Conservation (phyloP, 2,888 invertebrate species). For the Encarsia formosa region DNA sequence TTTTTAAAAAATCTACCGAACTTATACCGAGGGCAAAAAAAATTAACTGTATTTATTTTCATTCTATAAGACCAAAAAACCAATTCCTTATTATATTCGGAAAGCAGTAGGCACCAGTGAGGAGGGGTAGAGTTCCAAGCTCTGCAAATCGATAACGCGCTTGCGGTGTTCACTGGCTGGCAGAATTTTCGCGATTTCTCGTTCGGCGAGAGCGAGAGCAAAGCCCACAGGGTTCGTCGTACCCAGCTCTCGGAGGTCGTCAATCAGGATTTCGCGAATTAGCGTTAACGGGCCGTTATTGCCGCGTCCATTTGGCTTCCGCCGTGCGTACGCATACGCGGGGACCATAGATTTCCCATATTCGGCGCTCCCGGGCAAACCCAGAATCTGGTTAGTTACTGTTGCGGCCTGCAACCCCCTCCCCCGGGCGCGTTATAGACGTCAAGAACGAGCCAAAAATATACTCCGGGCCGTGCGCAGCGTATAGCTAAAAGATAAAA, state of each 20-base stretch:
- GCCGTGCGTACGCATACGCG: constrained; percentile 49
- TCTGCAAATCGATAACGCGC: constrained; percentile 15
- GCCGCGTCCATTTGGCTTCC: constrained; percentile 52
- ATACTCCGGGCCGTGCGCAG: constrained; percentile 14
- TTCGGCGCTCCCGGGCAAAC: constrained; percentile 36
- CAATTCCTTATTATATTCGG: no score
- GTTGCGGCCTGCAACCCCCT: constrained; percentile 36
- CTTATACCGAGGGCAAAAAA: no score
- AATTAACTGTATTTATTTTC: no score
- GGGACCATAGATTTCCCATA: constrained; percentile 50
- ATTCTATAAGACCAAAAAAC: no score
- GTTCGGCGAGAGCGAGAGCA: not conserved
- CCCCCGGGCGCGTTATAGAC: constrained; percentile 24
- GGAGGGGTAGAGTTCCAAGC: no score
- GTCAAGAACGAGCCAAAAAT: constrained; percentile 22
- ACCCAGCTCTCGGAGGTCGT: constrained; percentile 40
- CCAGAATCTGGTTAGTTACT: constrained; percentile 52
- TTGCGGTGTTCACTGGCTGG: constrained; percentile 17
- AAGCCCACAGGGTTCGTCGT: not conserved
- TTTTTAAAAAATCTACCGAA: no score
- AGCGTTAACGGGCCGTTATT: constrained; percentile 53
- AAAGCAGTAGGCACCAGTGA: no score
- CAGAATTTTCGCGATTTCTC: constrained; percentile 21
- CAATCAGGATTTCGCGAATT: constrained; percentile 53
- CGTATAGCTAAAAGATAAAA: constrained; percentile 22